Evolutionary conservation across 2,797 vertebrate species (phyloP), one percentile per base, ranked within the genome.

Genomic region (Tamandua tetradactyla): DNA sequence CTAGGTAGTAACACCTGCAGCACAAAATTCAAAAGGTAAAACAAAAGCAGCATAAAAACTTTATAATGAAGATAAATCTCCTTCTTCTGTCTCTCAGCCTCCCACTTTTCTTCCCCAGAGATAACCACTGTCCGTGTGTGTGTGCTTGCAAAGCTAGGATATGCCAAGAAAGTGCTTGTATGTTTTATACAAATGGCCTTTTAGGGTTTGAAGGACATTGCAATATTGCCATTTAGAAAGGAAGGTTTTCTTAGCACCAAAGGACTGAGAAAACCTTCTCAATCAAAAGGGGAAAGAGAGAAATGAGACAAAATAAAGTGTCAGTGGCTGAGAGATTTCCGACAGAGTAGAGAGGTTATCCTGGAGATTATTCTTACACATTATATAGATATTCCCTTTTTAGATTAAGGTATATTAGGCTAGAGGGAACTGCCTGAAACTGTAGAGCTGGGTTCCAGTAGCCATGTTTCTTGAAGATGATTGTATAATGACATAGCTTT

Each of bases 1-100:
- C 9, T 66, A 78, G 32, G 22, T 17, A 72, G 62, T 76, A 32
- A 72, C 35, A 76, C 15, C 30, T 42, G 75, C 20, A 66, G 9
- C 27, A 85, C 57, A 52, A 89, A 85, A 86, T 68, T 62, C 32
- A 86, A 88, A 96, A 84, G 9, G 37, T 72, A 59, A 85, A 83
- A 92, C 44, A 79, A 47, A 6, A 57, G 69, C 42, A 68, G 44
- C 37, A 32, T 40, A 44, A 87, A 49, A 32, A 62, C 25, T 25
- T 59, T 42, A 62, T 12, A 37, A 23, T 55, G 12, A 74, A 62
- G 44, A 92, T 25, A 71, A 47, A 30, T 14, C 47, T 59, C 49
- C 42, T 55, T 22, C 9, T 35, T 25, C 55, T 47, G 4, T 78
- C 17, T 82, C 69, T 68, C 35, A 8, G 30, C 47, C 47, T 71